A percentile compares a stretch with the other conserved stretches of the same genome.
Evolutionary conservation across 2,113 vertebrate species (phyloP).

Genomic region (Solea solea): DNA sequence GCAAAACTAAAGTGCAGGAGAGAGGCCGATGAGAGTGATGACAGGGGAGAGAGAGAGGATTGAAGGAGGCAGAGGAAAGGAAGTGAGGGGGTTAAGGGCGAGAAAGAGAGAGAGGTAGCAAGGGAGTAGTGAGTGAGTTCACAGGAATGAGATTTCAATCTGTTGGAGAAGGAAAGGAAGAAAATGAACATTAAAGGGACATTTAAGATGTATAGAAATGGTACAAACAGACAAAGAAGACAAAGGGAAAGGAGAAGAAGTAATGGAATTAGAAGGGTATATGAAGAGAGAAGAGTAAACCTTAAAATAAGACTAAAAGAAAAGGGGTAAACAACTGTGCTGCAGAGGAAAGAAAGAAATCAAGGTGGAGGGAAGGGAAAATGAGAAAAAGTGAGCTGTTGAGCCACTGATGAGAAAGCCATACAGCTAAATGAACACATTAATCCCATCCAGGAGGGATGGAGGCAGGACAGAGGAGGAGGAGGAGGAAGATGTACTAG

Average conservation of each 20-base stretch:
- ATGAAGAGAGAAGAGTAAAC: slow-evolving; percentile 2
- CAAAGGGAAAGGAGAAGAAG: not conserved
- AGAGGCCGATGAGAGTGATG: slow-evolving; percentile 41
- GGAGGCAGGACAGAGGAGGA: slow-evolving; percentile 30
- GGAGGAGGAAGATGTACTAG: not conserved
- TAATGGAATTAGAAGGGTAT: not conserved
- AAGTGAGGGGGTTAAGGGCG: slow-evolving; percentile 36
- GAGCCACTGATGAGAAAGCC: slow-evolving; percentile 76
- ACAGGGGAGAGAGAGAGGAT: slow-evolving; percentile 27
- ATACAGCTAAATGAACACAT: slow-evolving; percentile 52
- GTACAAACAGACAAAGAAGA: not conserved
- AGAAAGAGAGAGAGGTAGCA: slow-evolving; percentile 31
- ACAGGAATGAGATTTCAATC: slow-evolving; percentile 64
- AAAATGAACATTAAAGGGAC: slow-evolving; percentile 2
- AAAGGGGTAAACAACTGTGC: not conserved
- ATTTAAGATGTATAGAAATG: not conserved
- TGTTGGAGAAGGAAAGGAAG: slow-evolving; percentile 24
- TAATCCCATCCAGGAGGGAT: slow-evolving; percentile 14
- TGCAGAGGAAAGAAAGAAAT: slow-evolving; percentile 47
- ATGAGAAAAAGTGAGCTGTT: slow-evolving; percentile 21
- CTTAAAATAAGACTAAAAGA: not conserved
- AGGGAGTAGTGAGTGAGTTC: slow-evolving; percentile 40
- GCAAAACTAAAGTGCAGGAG: slow-evolving; percentile 26
- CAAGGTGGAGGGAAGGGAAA: slow-evolving; percentile 15
- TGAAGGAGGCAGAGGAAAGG: slow-evolving; percentile 34